Evolutionary conservation across 2,888 invertebrate genomes (phyloP).

Genomic region (Acanthosepion esculentum): DNA sequence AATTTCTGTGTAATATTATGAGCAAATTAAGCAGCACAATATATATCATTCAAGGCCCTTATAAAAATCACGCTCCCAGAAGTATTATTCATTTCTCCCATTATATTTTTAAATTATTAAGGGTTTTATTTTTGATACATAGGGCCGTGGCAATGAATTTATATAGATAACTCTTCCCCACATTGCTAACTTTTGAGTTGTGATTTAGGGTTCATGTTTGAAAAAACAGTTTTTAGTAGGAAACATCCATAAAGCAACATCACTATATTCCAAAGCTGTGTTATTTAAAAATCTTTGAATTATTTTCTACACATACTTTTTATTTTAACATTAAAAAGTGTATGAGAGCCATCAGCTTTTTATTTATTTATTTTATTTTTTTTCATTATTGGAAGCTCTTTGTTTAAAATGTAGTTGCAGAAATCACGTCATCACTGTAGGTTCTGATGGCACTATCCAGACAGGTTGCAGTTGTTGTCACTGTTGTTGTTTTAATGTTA

Average conservation of each 20-base stretch:
- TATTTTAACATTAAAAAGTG: neutral
- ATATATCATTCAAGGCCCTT: too few relatives aligned
- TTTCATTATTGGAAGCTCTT: neutral
- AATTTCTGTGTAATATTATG: too few relatives aligned
- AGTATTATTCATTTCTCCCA: too few relatives aligned
- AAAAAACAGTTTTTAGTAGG: neutral
- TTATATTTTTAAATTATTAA: too few relatives aligned
- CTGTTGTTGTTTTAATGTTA: slow-evolving; percentile 23
- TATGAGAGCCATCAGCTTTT: neutral
- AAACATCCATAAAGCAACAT: neutral
- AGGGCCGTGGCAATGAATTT: too few relatives aligned
- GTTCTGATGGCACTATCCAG: slow-evolving; percentile 1
- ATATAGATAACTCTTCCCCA: too few relatives aligned
- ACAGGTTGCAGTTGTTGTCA: slow-evolving; percentile 9
- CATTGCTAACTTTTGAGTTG: too few relatives aligned
- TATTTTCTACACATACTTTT: neutral
- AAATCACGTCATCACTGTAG: slow-evolving; percentile 21
- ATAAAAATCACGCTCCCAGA: too few relatives aligned
- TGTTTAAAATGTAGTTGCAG: slow-evolving; percentile 18
- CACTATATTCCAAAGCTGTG: neutral
- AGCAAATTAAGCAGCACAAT: too few relatives aligned
- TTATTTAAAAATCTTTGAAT: neutral
- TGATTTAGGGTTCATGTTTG: too few relatives aligned
- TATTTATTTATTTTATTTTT: neutral
- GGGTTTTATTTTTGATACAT: too few relatives aligned